A percentile compares a stretch with the other conserved stretches of the same genome.
phyloP scores from a whole-genome alignment of 2,888 invertebrate genomes.

The Drosophila dives region DNA sequence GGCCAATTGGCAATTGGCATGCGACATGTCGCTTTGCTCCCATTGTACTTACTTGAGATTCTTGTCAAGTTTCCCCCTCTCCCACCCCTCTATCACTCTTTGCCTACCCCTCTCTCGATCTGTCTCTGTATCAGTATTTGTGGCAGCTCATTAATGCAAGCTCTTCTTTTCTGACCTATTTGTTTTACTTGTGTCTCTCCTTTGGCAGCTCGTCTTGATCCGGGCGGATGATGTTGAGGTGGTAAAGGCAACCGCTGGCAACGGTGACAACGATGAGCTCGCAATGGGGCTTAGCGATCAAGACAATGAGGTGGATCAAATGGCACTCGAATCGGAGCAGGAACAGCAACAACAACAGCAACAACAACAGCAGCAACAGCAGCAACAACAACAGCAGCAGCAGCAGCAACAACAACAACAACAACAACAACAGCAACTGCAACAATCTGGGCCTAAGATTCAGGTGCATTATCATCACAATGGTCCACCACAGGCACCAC shows the following conservation, averaged over 20 bases:
- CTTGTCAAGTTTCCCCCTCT: slow-evolving; percentile 31
- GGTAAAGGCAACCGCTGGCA: slow-evolving; percentile 87
- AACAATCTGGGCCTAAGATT: slow-evolving; percentile 62
- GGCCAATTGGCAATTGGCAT: slow-evolving; percentile 57
- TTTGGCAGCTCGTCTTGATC: slow-evolving; percentile 79
- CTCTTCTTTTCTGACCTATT: slow-evolving; percentile 41
- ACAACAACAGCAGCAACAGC: slow-evolving; percentile 82
- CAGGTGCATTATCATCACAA: slow-evolving; percentile 85
- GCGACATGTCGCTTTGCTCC: slow-evolving; percentile 61
- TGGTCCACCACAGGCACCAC: slow-evolving; percentile 68
- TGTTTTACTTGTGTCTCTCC: neutral
- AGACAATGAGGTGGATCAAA: slow-evolving; percentile 89
- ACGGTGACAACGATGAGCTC: slow-evolving; percentile 84
- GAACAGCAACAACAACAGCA: slow-evolving; percentile 84
- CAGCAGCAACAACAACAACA: slow-evolving; percentile 82
- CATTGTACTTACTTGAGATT: slow-evolving; percentile 60
- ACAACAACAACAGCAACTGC: slow-evolving; percentile 38
- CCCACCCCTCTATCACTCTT: neutral
- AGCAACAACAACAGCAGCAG: slow-evolving; percentile 82
- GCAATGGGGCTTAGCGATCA: slow-evolving; percentile 85
- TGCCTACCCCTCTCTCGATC: neutral
- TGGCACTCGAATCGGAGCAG: slow-evolving; percentile 90
- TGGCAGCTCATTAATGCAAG: slow-evolving; percentile 53
- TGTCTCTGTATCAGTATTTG: neutral
- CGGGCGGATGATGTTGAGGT: slow-evolving; percentile 88